Conservation (phyloP, 2,113 vertebrate genomes). For the Terrapene triunguis region DNA sequence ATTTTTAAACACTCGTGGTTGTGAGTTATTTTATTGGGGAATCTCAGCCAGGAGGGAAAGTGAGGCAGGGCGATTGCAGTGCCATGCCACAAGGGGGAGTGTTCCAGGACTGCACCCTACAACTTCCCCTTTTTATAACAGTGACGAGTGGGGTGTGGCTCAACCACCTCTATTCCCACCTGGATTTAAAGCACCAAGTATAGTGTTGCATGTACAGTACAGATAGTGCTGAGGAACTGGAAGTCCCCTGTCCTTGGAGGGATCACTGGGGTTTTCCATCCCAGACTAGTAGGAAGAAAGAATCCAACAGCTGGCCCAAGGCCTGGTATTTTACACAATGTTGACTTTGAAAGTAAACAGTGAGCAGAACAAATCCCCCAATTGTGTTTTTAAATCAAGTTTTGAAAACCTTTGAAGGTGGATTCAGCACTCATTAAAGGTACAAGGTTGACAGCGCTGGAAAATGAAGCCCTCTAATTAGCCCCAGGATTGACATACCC, state of each 20-base stretch:
- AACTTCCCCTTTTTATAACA: neutral
- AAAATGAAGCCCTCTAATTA: neutral
- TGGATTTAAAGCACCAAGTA: neutral
- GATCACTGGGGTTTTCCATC: neutral
- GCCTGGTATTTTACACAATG: neutral
- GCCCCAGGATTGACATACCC: neutral
- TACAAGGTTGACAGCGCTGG: neutral
- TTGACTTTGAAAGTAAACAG: neutral
- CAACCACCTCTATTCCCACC: neutral
- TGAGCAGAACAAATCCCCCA: neutral
- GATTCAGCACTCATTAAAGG: neutral
- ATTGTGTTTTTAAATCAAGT: neutral
- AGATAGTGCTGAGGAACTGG: neutral
- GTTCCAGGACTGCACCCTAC: neutral
- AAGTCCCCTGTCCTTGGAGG: neutral
- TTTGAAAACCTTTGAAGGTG: neutral
- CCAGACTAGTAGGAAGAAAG: neutral
- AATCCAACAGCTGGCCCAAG: neutral
- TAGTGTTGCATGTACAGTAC: neutral
- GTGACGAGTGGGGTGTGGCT: neutral
- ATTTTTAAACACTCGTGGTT: neutral
- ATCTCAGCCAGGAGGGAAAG: neutral
- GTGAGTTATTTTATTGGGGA: neutral
- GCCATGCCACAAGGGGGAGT: neutral
- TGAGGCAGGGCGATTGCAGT: neutral